Evolutionary conservation across 2,888 invertebrate genomes (phyloP).

Genomic region (Sesamia inferens): DNA sequence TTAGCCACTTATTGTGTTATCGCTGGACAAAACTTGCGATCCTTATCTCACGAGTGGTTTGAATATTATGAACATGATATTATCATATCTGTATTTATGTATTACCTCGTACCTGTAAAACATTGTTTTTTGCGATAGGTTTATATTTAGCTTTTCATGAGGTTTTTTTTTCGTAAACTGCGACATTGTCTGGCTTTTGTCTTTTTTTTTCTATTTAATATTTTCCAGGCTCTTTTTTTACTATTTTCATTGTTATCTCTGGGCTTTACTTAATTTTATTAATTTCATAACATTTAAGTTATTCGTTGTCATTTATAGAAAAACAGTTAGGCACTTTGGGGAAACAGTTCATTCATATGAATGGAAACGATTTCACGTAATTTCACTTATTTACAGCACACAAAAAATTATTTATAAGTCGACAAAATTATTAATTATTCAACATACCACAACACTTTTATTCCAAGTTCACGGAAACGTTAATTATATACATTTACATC

Average conservation of each 20-base stretch:
- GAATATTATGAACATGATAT: slow-evolving; percentile 60
- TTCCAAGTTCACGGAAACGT: slow-evolving; percentile 8
- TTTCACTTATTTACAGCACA: slow-evolving; percentile 2
- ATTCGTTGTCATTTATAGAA: not conserved
- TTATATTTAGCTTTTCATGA: slow-evolving; percentile 2
- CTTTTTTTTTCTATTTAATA: not conserved
- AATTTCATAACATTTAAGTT: not conserved
- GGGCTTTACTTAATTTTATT: not conserved
- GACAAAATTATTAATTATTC: not conserved
- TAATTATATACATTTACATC: not conserved
- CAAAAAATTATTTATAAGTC: not conserved
- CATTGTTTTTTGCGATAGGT: slow-evolving; percentile 28
- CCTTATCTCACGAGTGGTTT: slow-evolving; percentile 64
- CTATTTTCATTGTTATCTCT: no score
- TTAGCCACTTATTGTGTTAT: slow-evolving; percentile 67
- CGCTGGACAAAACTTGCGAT: slow-evolving; percentile 65
- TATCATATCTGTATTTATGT: slow-evolving; percentile 62
- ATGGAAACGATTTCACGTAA: not conserved
- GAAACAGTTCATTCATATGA: not conserved
- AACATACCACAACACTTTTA: slow-evolving; percentile 3
- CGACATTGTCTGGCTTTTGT: slow-evolving; percentile 26
- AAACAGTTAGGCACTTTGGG: not conserved
- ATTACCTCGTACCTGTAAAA: slow-evolving; percentile 50
- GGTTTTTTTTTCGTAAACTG: not conserved
- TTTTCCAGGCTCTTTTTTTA: not conserved